A percentile compares a stretch with the other conserved stretches of the same genome.
Conservation (phyloP, 2,888 invertebrate genomes). For the Trachelus troglodyta region DNA sequence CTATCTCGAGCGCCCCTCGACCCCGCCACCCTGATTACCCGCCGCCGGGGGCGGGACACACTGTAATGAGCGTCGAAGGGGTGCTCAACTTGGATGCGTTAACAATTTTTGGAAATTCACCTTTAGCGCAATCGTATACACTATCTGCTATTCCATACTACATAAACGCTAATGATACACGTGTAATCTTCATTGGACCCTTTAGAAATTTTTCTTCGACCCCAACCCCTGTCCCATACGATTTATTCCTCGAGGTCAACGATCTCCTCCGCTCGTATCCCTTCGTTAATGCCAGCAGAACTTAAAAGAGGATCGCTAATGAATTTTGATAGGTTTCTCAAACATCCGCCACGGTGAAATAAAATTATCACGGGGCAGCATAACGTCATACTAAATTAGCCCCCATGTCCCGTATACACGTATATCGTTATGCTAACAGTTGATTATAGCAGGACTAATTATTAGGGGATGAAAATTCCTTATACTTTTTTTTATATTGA, state of each 20-base stretch:
- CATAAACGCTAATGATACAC: not conserved
- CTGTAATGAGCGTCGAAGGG: slow-evolving; percentile 64
- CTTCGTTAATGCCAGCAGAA: not conserved
- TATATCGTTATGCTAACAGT: not conserved
- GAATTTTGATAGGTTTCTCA: not conserved
- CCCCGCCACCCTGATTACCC: slow-evolving; percentile 60
- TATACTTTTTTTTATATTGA: not conserved
- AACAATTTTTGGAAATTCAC: slow-evolving; percentile 8
- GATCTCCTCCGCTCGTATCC: not conserved
- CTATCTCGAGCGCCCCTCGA: slow-evolving; percentile 35
- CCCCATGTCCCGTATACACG: not conserved
- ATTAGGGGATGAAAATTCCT: not conserved
- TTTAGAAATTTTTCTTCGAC: not conserved
- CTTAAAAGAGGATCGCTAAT: not conserved
- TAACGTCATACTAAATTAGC: not conserved
- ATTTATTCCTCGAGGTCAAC: not conserved
- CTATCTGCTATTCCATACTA: not conserved
- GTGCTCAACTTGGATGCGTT: slow-evolving; percentile 58
- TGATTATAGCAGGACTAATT: not conserved
- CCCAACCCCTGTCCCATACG: not conserved
- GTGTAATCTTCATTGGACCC: not conserved
- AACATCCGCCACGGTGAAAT: not conserved
- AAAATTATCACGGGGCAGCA: not conserved
- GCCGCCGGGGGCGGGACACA: slow-evolving; percentile 64
- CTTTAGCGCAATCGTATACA: not conserved